Evolutionary conservation across 92 coral and sea anemone species (phyloP).

Genomic region (Parazoanthus swiftii): DNA sequence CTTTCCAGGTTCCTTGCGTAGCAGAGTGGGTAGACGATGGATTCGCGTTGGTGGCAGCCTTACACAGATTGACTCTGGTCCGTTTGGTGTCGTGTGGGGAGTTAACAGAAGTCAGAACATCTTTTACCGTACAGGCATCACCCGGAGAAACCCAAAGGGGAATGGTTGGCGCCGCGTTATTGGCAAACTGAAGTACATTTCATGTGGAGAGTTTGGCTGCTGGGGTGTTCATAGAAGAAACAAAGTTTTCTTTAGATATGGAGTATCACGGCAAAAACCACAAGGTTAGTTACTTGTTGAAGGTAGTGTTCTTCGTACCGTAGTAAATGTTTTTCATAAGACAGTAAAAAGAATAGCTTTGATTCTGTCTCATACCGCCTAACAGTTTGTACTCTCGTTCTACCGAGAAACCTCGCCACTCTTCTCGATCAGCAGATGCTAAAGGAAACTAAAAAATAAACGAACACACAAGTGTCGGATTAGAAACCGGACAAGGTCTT

Average conservation of each 20-base stretch:
- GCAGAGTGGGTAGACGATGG: background rate
- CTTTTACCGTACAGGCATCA: background rate
- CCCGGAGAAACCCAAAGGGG: background rate
- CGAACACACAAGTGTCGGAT: too few species aligned
- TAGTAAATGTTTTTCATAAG: background rate
- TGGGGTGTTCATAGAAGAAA: background rate
- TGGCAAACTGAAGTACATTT: background rate
- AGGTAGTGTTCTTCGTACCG: background rate
- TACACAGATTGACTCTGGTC: background rate
- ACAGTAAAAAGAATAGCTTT: too few species aligned
- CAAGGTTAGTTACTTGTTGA: background rate
- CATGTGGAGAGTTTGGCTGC: background rate
- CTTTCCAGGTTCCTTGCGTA: background rate
- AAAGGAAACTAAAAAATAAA: too few species aligned
- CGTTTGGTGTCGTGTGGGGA: conserved; percentile 1
- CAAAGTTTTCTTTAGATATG: background rate
- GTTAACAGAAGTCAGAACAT: background rate
- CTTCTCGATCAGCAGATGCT: too few species aligned
- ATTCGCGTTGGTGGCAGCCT: background rate
- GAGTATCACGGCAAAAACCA: background rate
- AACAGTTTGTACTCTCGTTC: too few species aligned
- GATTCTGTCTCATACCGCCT: background rate
- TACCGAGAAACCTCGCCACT: too few species aligned
- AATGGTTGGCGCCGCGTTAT: background rate
- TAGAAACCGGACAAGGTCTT: too few species aligned